Evolutionary conservation across 2,113 vertebrate species (phyloP).

Genomic region (Daubentonia madagascariensis): DNA sequence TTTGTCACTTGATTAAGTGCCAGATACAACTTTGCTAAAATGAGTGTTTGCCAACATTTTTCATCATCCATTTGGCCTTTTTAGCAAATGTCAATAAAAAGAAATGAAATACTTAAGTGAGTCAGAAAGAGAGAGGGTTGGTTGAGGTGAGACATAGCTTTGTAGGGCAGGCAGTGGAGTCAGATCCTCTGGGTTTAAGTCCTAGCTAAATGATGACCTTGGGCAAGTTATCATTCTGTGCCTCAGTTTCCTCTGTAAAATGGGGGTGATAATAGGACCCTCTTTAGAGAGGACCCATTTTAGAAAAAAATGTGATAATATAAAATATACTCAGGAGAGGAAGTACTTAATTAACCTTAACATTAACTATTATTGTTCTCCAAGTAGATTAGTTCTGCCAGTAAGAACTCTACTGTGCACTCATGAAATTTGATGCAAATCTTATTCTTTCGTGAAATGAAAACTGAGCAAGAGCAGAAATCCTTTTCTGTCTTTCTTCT

Average conservation of each 20-base stretch:
- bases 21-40: background rate
- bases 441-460: constrained; percentile 7
- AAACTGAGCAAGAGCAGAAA: background rate
- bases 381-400: background rate
- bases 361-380: background rate
- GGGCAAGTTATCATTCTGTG: background rate
- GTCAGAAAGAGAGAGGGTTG: background rate
- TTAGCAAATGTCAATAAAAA: background rate
- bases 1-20: background rate
- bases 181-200: background rate
- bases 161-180: background rate
- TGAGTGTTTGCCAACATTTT: background rate
- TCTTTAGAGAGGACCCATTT: background rate
- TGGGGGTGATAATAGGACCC: background rate
- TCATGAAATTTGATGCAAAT: background rate
- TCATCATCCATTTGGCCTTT: background rate
- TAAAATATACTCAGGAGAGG: background rate
- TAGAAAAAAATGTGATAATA: background rate
- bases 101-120: background rate
- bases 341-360: background rate
- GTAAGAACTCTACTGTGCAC: background rate
- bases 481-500: background rate
- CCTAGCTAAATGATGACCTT: background rate
- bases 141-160: background rate
- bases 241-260: background rate